Conservation (phyloP, 2,113 vertebrate genomes). For the Eptesicus fuscus region DNA sequence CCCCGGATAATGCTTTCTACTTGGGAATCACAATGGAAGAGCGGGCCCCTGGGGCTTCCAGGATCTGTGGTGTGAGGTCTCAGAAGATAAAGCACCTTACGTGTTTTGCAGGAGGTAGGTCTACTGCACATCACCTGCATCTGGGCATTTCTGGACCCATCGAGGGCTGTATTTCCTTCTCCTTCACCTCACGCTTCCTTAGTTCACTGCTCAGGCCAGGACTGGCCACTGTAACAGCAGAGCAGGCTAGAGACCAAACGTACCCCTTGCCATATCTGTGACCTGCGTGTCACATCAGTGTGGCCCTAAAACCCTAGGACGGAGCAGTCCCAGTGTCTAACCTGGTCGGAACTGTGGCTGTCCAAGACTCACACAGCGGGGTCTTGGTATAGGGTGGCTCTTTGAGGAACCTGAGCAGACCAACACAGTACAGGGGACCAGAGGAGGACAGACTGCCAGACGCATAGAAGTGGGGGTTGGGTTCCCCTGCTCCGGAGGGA, state of each 20-base stretch:
- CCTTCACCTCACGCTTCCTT: not conserved
- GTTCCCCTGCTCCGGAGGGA: slow-evolving; percentile 70
- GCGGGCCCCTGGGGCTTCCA: not conserved
- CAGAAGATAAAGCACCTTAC: too few relatives aligned
- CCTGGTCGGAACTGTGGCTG: slow-evolving; percentile 65
- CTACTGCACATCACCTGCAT: rapidly evolving
- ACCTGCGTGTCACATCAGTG: rapidly evolving
- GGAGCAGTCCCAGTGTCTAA: not conserved
- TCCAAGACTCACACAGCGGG: slow-evolving; percentile 58
- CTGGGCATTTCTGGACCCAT: not conserved
- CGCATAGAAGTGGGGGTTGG: slow-evolving; percentile 73
- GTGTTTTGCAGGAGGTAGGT: not conserved
- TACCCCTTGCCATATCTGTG: not conserved
- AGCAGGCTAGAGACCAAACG: not conserved
- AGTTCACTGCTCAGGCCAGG: not conserved
- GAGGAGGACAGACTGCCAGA: slow-evolving; percentile 18
- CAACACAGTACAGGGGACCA: slow-evolving; percentile 70
- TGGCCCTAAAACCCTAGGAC: not conserved
- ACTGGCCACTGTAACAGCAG: not conserved
- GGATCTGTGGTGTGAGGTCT: not conserved
- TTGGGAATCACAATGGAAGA: not conserved
- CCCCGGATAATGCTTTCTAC: not conserved
- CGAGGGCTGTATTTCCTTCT: not conserved
- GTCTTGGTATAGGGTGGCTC: not conserved
- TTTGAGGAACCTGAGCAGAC: slow-evolving; percentile 54